These are phyloP conservation scores for Saiga tatarica DNA, from an alignment of 2,113 vertebrate genomes.

Conservation along the genomic window DNA sequence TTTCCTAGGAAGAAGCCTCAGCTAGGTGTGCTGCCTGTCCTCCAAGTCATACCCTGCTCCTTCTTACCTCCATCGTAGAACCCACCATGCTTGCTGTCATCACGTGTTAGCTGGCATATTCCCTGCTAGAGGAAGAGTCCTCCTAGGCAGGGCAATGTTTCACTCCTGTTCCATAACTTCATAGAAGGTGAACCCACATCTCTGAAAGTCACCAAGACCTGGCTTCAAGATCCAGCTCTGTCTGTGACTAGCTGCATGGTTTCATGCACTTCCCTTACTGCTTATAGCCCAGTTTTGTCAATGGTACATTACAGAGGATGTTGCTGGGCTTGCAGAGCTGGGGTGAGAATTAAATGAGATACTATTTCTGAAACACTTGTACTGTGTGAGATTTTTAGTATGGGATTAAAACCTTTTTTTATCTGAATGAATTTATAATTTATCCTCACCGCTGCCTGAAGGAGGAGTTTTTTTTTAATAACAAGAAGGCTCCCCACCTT, in stretches of 20 bases:
- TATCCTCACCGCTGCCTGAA: background rate
- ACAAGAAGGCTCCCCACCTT: accelerated
- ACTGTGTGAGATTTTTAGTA: background rate
- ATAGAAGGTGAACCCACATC: background rate
- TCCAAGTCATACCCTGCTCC: accelerated
- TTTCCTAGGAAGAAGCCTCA: background rate
- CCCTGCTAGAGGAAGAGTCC: background rate
- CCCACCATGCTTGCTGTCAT: accelerated
- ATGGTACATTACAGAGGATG: background rate
- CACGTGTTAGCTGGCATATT: background rate
- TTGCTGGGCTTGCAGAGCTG: background rate
- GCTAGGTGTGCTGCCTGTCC: accelerated
- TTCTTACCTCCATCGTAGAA: accelerated
- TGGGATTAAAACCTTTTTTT: background rate
- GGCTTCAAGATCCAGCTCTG: background rate
- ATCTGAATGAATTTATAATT: background rate
- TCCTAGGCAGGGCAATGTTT: background rate
- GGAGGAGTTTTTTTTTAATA: background rate
- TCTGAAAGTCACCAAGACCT: background rate
- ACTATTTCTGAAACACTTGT: background rate
- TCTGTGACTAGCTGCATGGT: background rate
- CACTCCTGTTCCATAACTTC: background rate
- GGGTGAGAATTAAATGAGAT: background rate
- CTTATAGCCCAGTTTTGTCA: background rate
- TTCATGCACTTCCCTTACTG: background rate